Evolutionary conservation across 2,113 vertebrate species (phyloP), one percentile per base, ranked within the genome.

Genomic region (Pterophyllum scalare): DNA sequence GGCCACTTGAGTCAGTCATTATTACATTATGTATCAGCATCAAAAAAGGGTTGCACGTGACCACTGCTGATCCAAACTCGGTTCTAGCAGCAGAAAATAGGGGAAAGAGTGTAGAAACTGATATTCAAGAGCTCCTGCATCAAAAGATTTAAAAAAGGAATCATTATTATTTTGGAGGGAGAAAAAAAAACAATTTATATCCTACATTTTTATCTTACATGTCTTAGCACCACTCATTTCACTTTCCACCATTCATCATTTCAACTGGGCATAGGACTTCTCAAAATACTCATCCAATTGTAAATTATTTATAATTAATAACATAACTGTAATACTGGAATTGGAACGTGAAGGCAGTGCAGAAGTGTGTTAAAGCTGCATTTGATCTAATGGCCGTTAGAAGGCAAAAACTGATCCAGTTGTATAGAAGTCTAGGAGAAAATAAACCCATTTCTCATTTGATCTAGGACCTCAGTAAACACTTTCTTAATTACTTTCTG

Each of bases 1-100:
- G 12, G 43, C 58, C 80, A 79, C 88, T 88, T 88, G 65, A 59
- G 24, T 87, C 61, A 67, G 43, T 72, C 59, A 81, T 80, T 86
- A 88, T 91, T 35, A 64, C 28, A 78, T 84, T 83, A 52, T 77
- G 59, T 81, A 86, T 84, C 74, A 54, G 56, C 22, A 22, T 62
- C 17, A 14, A 56, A 58, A 72, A 26, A 11, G 43, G 40, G 3
- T 19, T 13, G 3, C 52, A 26, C 28, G 75, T 28, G 65, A 72
- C 10, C 43, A 13, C 43, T 52, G 28, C 65, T 70, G 15, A 70
- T 72, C 17, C 49, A 26, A 72, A 31, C 26, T n/a, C 24, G 52
- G 10, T 26, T 20, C 24, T 46, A 6, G 6, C 17, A 19, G 49
- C 49, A 19, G 43, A 52, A 26, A 1, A 67, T 1, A 65, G 13